Evolutionary conservation across 2,888 invertebrate species (phyloP).

Genomic region (Chloroclystis v-ata): DNA sequence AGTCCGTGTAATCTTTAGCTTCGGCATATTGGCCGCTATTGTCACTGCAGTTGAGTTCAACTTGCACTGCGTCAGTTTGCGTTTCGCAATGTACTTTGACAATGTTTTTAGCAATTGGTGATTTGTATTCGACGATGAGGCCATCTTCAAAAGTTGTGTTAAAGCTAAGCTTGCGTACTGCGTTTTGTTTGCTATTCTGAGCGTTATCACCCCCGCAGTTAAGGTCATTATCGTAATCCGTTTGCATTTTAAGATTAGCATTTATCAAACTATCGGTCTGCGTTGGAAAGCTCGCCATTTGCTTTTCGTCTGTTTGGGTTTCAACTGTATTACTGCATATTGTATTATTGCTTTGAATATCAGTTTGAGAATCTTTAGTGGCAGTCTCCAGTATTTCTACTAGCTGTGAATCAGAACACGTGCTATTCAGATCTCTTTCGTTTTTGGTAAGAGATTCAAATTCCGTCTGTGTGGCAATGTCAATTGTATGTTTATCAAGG

Average conservation of each 20-base stretch:
- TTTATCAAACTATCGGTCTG: conserved; percentile 7
- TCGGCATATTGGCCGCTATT: conserved; percentile 12
- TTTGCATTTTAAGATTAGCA: neutral
- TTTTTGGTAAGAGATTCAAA: conserved; percentile 1
- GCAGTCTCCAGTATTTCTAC: neutral
- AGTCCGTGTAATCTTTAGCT: conserved; percentile 2
- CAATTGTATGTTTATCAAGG: conserved; percentile 32
- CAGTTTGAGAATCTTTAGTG: conserved; percentile 31
- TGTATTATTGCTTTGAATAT: conserved; percentile 7
- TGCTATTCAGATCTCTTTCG: conserved; percentile 8
- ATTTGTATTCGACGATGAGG: neutral
- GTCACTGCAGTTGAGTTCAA: neutral
- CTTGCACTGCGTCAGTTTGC: conserved; percentile 21
- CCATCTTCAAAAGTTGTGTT: conserved; percentile 4
- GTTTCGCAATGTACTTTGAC: conserved; percentile 10
- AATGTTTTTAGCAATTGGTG: conserved; percentile 1
- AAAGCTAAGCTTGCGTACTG: conserved; percentile 8
- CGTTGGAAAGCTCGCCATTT: conserved; percentile 2
- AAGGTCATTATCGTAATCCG: conserved; percentile 6
- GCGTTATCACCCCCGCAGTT: conserved; percentile 9
- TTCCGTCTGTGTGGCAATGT: conserved; percentile 43
- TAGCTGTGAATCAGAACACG: conserved; percentile 9
- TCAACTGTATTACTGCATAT: neutral
- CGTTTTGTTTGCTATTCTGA: conserved; percentile 4
- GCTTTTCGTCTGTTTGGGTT: conserved; percentile 38